These are phyloP conservation scores for Galeopterus variegatus DNA, from an alignment of 2,113 vertebrate genomes.

Conservation along the genomic window DNA sequence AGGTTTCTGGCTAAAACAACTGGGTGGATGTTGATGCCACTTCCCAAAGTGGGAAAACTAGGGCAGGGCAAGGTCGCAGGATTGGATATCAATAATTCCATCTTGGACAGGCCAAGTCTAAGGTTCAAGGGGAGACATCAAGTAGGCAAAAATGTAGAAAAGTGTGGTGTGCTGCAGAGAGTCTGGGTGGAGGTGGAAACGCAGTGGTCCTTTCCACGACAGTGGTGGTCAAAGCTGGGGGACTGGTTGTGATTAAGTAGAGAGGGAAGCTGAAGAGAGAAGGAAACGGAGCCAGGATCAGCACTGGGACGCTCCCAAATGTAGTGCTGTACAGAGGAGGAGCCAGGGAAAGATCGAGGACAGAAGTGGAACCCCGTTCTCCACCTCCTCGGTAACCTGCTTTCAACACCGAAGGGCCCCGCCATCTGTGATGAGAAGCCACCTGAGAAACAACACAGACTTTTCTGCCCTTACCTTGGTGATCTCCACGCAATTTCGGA, in stretches of 20 bases:
- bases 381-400: accelerated
- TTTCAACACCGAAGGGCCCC: accelerated
- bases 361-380: accelerated
- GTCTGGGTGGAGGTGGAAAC: background rate
- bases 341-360: background rate
- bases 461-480: slow-evolving; percentile 90
- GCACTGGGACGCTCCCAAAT: background rate
- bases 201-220: background rate
- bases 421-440: accelerated
- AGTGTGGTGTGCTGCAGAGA: accelerated
- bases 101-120: background rate
- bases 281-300: background rate
- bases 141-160: no score
- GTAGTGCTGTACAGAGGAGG: background rate
- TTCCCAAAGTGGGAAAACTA: background rate
- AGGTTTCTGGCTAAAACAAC: background rate
- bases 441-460: accelerated
- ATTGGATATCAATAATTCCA: background rate
- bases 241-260: accelerated
- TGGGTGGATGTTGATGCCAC: background rate
- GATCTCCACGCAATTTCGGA: slow-evolving; percentile 92
- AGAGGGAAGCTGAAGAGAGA: background rate
- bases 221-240: accelerated
- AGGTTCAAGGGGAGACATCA: background rate
- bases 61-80: background rate